Percentiles rank a stretch among this genome's conserved stretches.
phyloP scores from a whole-genome alignment of 1,140 invertebrate species.

The Triops cancriformis region DNA sequence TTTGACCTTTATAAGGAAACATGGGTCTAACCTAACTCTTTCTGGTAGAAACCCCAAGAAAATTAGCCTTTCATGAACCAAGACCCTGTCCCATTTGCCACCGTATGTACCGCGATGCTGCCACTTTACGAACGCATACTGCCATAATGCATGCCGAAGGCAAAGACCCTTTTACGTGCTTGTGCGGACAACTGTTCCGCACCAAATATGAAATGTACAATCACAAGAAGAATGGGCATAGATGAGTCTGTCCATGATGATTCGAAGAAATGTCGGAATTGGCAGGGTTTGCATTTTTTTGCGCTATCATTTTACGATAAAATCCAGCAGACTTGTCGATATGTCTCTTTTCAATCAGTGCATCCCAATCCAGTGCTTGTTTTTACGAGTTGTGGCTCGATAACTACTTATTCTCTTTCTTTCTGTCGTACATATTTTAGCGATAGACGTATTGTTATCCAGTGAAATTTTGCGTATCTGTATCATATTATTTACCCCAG shows the following conservation, averaged over 20 bases:
- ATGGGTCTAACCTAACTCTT: not conserved
- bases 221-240: conserved; percentile 38
- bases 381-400: not conserved
- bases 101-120: conserved; percentile 37
- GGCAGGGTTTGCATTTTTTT: not conserved
- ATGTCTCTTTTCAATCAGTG: not conserved
- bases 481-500: not conserved
- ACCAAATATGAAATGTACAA: conserved; percentile 38
- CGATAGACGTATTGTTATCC: not conserved
- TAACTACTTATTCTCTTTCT: not conserved
- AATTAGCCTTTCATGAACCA: conserved; percentile 38
- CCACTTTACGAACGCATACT: conserved; percentile 37
- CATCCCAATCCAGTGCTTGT: not conserved
- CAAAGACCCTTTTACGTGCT: conserved; percentile 35
- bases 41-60: conserved; percentile 29
- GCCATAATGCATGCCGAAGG: conserved; percentile 38
- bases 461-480: not conserved
- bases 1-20: not conserved
- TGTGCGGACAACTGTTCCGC: conserved; percentile 35
- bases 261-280: not conserved
- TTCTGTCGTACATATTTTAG: not conserved
- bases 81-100: conserved; percentile 37
- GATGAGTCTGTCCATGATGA: not conserved
- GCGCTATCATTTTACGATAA: not conserved
- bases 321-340: not conserved